phyloP scores from a whole-genome alignment of 2,888 invertebrate genomes.

The Drosophila tripunctata region DNA sequence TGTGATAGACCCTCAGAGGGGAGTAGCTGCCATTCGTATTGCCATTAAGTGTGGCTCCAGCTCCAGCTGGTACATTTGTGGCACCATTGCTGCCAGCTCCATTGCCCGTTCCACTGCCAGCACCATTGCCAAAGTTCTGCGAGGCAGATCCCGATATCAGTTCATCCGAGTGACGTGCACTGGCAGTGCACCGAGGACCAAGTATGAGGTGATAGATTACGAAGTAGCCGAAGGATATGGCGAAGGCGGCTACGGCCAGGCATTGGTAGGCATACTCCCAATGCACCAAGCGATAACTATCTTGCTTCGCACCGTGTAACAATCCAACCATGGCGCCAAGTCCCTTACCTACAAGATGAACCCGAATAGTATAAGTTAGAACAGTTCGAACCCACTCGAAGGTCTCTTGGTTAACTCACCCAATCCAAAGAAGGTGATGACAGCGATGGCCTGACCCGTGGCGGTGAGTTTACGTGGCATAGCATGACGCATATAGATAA shows the following conservation, averaged over 20 bases:
- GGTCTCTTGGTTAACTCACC: constrained; percentile 84
- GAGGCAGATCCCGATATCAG: constrained; percentile 82
- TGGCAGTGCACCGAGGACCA: constrained; percentile 90
- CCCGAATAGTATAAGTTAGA: no score
- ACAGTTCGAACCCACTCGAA: no score
- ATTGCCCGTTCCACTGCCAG: constrained; percentile 30
- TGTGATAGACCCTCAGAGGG: constrained; percentile 92
- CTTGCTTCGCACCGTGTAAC: constrained; percentile 83
- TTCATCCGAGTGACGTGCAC: constrained; percentile 86
- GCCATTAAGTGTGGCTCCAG: constrained; percentile 77
- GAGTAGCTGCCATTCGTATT: constrained; percentile 89
- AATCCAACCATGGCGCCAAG: constrained; percentile 89
- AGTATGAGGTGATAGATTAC: constrained; percentile 90
- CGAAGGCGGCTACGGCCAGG: constrained; percentile 88
- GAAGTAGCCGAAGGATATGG: constrained; percentile 89
- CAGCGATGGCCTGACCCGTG: constrained; percentile 91
- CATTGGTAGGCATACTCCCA: constrained; percentile 86
- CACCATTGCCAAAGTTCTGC: constrained; percentile 84
- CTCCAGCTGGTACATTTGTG: constrained; percentile 58
- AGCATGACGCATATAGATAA: constrained; percentile 92
- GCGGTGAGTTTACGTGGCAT: constrained; percentile 91
- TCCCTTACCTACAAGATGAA: constrained; percentile 87
- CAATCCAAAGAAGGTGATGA: constrained; percentile 91
- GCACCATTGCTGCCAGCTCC: constrained; percentile 84
- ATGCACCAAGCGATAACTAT: constrained; percentile 46